These are phyloP conservation scores for Salticus scenicus DNA, from an alignment of 2,888 invertebrate genomes.

Conservation along the genomic window DNA sequence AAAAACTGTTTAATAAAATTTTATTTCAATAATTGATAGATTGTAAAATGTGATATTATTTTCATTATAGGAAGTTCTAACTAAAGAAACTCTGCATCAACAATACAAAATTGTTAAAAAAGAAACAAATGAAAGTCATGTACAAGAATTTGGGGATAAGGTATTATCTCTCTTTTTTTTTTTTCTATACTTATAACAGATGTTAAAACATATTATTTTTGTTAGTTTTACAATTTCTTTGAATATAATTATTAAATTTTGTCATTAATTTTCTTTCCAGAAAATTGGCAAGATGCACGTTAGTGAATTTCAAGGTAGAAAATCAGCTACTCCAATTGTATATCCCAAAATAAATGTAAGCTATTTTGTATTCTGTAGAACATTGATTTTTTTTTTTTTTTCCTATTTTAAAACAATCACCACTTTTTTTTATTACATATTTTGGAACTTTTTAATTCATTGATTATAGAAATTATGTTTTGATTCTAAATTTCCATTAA, in stretches of 20 bases:
- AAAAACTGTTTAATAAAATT: no score
- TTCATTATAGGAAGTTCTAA: slow-evolving; percentile 77
- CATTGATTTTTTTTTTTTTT: not conserved
- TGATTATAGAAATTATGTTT: no score
- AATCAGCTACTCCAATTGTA: slow-evolving; percentile 26
- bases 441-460: no score
- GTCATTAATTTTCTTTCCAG: slow-evolving; percentile 19
- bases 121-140: slow-evolving; percentile 80
- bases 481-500: no score
- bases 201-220: no score
- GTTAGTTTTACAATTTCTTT: not conserved
- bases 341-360: slow-evolving; percentile 61
- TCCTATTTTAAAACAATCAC: no score
- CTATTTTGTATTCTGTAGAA: not conserved
- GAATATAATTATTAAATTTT: no score
- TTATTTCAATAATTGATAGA: not conserved
- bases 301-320: slow-evolving; percentile 71
- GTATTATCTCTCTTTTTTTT: slow-evolving; percentile 37
- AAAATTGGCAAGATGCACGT: slow-evolving; percentile 68
- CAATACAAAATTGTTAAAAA: slow-evolving; percentile 79
- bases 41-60: not conserved
- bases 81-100: slow-evolving; percentile 77
- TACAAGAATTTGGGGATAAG: slow-evolving; percentile 79
- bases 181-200: no score
- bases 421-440: not conserved